phyloP scores from a whole-genome alignment of 2,888 invertebrate species.

The Mantis religiosa region DNA sequence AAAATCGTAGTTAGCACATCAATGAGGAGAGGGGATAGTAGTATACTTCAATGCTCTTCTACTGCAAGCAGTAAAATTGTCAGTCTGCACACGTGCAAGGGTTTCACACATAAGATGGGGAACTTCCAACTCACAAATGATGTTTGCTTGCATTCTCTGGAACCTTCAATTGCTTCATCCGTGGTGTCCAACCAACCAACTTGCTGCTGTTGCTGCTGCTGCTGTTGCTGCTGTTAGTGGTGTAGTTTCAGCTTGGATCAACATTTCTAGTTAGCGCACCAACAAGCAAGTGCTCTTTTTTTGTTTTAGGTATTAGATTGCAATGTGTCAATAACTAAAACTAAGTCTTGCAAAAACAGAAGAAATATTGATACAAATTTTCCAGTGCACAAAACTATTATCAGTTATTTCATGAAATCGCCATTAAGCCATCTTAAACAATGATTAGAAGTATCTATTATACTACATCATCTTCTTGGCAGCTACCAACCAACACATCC shows the following conservation, averaged over 20 bases:
- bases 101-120: neutral
- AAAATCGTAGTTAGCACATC: neutral
- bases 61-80: neutral
- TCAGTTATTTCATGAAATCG: neutral
- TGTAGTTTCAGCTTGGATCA: neutral
- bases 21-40: neutral
- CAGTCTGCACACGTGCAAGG: neutral
- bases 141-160: neutral
- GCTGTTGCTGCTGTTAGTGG: constrained; percentile 6
- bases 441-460: neutral
- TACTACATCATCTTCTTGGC: neutral
- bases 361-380: neutral
- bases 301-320: constrained; percentile 1
- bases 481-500: neutral
- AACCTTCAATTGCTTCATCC: neutral
- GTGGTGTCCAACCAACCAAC: constrained; percentile 2
- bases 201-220: neutral
- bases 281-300: constrained; percentile 3
- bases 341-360: constrained; percentile 10
- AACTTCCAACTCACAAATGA: neutral
- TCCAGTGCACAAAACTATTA: neutral
- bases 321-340: constrained; percentile 1
- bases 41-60: neutral
- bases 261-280: constrained; percentile 3
- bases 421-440: neutral